Evolutionary conservation across 2,888 invertebrate genomes (phyloP), one percentile per base, ranked within the genome.

Genomic region (Drosophila acutilabella): DNA sequence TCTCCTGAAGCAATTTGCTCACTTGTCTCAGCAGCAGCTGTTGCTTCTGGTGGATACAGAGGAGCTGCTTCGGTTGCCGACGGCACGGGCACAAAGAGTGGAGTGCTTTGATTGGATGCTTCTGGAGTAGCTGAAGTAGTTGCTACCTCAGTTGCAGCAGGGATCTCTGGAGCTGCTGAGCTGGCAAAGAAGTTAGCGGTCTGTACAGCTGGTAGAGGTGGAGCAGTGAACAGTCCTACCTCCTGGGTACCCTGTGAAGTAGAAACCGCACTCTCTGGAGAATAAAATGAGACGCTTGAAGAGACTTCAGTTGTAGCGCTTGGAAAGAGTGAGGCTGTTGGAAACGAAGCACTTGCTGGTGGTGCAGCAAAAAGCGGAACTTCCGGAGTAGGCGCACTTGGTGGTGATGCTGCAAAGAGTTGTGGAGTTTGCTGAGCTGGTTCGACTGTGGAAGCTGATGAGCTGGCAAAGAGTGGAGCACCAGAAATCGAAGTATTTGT

Each of bases 21-120:
- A 4, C 30, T 40, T 26, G 13, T 10, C 0, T 51, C 45, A 50
- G 38, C 26, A 8, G 42, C 52, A 13, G 30, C 33, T 36, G 6
- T 23, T 23, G 52, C 2, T 51, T 11, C 38, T 41, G 81, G 85
- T 30, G 85, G 80, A 54, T 84, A 74, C 5, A 74, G 62, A 0
- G 57, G 54, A 14, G 60, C 42, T 16, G 33, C 33, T 23, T 47
- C 67, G 33, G 44, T 38, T 14, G 51, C 8, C 8, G 30, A 26
- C 26, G 83, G 80, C 1, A 82, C 86, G 2, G 81, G 81, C 47
- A 87, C 81, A 61, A 75, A 87, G n/a, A 81, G 16, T 14, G 75
- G 66, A 14, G 38, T 20, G 26, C 16, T 56, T 16, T 56, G 56
- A 0, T 47, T 38, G 5, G 7, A 18, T 10, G 8, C 3, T 36